These are phyloP conservation scores for Garrulus glandarius DNA, from an alignment of 2,797 vertebrate species.

Conservation along the genomic window DNA sequence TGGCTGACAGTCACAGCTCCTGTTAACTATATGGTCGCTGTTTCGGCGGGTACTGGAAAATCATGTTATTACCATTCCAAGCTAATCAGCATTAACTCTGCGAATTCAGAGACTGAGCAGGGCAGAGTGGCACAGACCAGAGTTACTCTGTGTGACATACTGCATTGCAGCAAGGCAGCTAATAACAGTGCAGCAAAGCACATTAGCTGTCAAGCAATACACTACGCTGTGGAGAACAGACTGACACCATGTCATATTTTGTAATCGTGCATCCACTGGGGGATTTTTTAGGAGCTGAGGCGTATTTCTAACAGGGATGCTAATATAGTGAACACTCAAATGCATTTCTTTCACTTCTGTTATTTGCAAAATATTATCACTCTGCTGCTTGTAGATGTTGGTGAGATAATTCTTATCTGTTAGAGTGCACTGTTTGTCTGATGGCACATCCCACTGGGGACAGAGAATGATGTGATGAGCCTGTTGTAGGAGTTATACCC, in stretches of 20 bases:
- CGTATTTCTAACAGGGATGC: not conserved
- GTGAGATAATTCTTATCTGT: not conserved
- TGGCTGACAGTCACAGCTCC: not conserved
- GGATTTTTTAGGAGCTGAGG: not conserved
- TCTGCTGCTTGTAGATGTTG: not conserved
- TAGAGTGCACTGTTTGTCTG: not conserved
- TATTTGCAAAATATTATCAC: not conserved
- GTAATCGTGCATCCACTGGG: not conserved
- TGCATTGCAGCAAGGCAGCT: constrained; percentile 42
- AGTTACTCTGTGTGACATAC: not conserved
- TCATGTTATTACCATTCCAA: not conserved
- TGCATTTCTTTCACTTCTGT: not conserved
- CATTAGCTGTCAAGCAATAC: not conserved
- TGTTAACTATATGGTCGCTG: not conserved
- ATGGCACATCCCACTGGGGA: not conserved
- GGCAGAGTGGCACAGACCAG: not conserved
- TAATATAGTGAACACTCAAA: not conserved
- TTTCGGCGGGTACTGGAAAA: not conserved
- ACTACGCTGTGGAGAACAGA: not conserved
- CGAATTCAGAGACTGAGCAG: not conserved
- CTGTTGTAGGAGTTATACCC: not conserved
- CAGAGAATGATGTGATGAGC: not conserved
- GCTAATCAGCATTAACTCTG: constrained; percentile 23
- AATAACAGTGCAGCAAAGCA: not conserved
- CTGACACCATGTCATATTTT: not conserved